Percentiles rank a stretch among this genome's conserved stretches.
Evolutionary conservation across 2,888 invertebrate genomes (phyloP).

Genomic region (Acanthosepion pharaonis): DNA sequence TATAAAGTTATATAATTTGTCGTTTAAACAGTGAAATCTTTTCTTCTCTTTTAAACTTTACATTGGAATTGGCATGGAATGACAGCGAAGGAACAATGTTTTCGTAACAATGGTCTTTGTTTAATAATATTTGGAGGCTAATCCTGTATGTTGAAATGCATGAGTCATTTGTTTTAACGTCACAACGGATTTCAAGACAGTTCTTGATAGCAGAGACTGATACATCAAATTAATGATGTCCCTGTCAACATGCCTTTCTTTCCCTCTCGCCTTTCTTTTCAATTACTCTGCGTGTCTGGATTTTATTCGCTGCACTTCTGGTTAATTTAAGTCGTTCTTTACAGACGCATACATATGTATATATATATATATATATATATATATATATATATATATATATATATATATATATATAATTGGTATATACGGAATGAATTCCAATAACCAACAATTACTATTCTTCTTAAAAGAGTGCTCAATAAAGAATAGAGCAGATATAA

Average conservation of each 20-base stretch:
- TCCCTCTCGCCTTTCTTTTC: background rate
- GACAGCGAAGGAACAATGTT: background rate
- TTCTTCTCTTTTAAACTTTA: too few species aligned
- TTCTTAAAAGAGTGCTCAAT: too few species aligned
- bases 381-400: too few species aligned
- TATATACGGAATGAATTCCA: too few species aligned
- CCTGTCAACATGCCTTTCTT: background rate
- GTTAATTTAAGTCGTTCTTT: background rate
- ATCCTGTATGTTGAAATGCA: background rate
- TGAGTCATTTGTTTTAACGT: background rate
- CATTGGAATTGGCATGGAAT: background rate
- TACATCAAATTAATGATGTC: background rate
- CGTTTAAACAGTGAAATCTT: too few species aligned
- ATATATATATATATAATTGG: too few species aligned
- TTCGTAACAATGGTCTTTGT: background rate
- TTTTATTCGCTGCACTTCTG: background rate
- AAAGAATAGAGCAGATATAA: too few species aligned
- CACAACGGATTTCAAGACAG: background rate
- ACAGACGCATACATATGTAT: background rate
- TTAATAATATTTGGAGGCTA: background rate
- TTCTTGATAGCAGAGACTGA: slow-evolving; percentile 14
- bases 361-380: too few species aligned
- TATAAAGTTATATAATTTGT: too few species aligned
- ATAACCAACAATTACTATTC: too few species aligned
- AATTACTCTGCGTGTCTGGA: background rate